Percentiles rank a stretch among this genome's conserved stretches.
These are phyloP conservation scores for Copidosoma floridanum DNA, from an alignment of 1,140 invertebrate genomes.

Conservation along the genomic window DNA sequence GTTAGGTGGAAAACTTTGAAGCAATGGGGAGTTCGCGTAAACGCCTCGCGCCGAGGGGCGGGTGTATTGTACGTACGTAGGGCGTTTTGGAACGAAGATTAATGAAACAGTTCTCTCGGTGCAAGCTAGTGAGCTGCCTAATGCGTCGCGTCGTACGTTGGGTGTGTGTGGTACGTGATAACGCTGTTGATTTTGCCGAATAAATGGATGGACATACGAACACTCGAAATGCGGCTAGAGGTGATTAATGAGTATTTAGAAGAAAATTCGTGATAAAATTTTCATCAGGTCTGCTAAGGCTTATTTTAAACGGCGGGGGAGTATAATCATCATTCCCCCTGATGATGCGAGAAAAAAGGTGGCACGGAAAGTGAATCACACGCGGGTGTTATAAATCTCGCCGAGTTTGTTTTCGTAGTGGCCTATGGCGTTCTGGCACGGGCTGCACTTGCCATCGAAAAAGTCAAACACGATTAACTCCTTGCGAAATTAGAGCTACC, in stretches of 20 bases:
- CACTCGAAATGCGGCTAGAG: no score
- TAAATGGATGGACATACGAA: no score
- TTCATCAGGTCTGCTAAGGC: no score
- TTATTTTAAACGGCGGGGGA: no score
- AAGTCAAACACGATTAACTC: conserved; percentile 4
- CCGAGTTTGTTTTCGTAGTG: conserved; percentile 14
- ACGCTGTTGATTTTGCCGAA: no score
- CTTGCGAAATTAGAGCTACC: not conserved
- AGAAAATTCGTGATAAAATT: no score
- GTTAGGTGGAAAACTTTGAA: not conserved
- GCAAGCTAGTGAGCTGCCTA: no score
- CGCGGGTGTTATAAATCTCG: not conserved
- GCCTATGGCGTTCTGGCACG: not conserved
- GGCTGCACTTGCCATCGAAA: not conserved
- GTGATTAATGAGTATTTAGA: no score
- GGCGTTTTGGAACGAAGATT: conserved; percentile 10
- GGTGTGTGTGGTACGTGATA: no score
- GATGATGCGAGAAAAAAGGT: not conserved
- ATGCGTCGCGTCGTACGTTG: no score
- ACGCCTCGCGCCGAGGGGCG: not conserved
- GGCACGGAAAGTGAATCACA: not conserved
- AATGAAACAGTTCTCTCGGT: conserved; percentile 1
- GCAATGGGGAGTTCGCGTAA: not conserved
- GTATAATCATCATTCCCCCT: no score
- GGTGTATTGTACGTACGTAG: not conserved